phyloP scores from a whole-genome alignment of 2,113 vertebrate genomes.

The Myodes glareolus region DNA sequence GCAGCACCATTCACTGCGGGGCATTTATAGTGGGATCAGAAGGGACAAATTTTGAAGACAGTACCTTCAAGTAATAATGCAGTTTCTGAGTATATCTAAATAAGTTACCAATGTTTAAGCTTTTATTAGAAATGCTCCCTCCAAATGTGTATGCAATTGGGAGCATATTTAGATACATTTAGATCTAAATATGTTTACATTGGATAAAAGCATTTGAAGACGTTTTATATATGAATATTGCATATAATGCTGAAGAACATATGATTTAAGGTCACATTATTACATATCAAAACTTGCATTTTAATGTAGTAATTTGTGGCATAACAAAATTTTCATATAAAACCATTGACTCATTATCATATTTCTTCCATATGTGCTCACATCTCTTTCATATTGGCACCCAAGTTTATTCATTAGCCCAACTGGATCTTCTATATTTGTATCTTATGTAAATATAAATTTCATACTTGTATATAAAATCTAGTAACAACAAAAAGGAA shows the following conservation, averaged over 20 bases:
- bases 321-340: neutral
- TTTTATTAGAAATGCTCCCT: neutral
- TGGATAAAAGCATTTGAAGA: neutral
- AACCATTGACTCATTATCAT: neutral
- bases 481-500: neutral
- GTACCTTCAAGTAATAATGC: neutral
- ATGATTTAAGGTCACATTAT: neutral
- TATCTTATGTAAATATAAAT: neutral
- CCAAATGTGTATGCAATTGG: neutral
- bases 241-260: neutral
- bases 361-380: neutral
- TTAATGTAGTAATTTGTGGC: neutral
- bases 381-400: neutral
- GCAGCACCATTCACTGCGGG: neutral
- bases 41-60: neutral
- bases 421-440: neutral
- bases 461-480: neutral
- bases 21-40: neutral
- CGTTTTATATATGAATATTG: neutral
- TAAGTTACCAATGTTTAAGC: neutral
- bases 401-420: too few species aligned
- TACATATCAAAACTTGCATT: neutral
- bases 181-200: too few species aligned
- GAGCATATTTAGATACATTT: too few species aligned
- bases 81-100: neutral